These are phyloP conservation scores for Holcopasites calliopsidis DNA, from an alignment of 1,140 invertebrate genomes.

Conservation along the genomic window DNA sequence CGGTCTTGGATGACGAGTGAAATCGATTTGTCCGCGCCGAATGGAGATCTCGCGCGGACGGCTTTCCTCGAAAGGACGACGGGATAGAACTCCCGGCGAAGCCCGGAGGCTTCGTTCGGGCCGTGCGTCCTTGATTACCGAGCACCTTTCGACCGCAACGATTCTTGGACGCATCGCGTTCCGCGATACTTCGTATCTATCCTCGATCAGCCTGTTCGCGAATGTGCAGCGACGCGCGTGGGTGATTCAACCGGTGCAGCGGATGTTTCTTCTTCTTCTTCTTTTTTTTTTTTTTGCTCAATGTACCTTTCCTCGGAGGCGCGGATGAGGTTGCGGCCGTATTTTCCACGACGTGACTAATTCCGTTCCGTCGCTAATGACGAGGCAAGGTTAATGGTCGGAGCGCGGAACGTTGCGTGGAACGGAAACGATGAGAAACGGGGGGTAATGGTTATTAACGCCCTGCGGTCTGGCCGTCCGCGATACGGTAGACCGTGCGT, in stretches of 20 bases:
- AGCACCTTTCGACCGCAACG: not conserved
- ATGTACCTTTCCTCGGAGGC: not conserved
- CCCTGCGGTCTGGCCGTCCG: not conserved
- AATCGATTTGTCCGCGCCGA: not conserved
- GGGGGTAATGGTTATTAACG: slow-evolving; percentile 15
- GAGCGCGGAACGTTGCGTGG: too few species aligned
- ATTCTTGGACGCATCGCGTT: slow-evolving; percentile 12
- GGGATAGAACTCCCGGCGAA: too few species aligned
- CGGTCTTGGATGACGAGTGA: not conserved
- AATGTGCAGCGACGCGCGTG: not conserved
- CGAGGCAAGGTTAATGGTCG: not conserved
- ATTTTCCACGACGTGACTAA: slow-evolving; percentile 26
- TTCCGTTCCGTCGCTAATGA: not conserved
- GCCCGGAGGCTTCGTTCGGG: too few species aligned
- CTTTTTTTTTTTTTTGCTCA: not conserved
- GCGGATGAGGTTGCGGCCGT: not conserved
- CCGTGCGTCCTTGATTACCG: too few species aligned
- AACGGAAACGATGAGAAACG: not conserved
- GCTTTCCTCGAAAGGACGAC: not conserved
- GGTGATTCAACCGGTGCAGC: not conserved
- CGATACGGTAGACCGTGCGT: not conserved
- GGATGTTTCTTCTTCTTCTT: too few species aligned
- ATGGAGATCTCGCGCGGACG: not conserved
- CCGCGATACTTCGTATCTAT: not conserved
- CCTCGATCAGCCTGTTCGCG: not conserved